A percentile compares a stretch with the other conserved stretches of the same genome.
Conservation (phyloP, 1,140 invertebrate species). For the Diprion similis region DNA sequence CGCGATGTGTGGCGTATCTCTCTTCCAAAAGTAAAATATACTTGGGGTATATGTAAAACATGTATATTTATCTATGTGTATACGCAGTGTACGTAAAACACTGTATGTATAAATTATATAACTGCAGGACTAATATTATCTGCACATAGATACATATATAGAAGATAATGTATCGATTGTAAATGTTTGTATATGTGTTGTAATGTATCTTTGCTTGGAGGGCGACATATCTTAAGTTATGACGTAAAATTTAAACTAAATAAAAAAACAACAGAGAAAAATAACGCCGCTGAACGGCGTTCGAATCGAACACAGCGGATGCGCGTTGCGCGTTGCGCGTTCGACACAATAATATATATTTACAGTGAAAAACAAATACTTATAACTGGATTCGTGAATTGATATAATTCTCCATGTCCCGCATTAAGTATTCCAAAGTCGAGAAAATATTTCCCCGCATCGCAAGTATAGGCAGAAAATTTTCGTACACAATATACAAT, state of each 20-base stretch:
- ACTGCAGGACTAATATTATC: not conserved
- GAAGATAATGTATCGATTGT: slow-evolving; percentile 53
- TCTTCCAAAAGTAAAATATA: no score
- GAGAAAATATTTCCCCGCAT: not conserved
- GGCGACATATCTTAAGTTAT: slow-evolving; percentile 57
- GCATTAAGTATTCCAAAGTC: no score
- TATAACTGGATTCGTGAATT: not conserved
- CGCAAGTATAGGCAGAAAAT: not conserved
- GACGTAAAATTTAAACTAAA: not conserved
- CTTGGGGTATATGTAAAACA: no score
- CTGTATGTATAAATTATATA: not conserved
- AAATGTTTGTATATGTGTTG: slow-evolving; percentile 60
- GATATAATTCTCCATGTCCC: no score
- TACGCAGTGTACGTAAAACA: not conserved
- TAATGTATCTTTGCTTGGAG: slow-evolving; percentile 57
- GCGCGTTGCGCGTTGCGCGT: not conserved
- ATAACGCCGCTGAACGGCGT: not conserved
- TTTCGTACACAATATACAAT: no score
- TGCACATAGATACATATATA: not conserved
- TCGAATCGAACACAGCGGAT: not conserved
- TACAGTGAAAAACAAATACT: not conserved
- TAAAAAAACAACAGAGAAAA: not conserved
- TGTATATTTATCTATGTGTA: no score
- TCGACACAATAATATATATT: not conserved
- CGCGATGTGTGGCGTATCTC: no score